phyloP scores from a whole-genome alignment of 2,888 invertebrate genomes.

The Operophtera brumata region DNA sequence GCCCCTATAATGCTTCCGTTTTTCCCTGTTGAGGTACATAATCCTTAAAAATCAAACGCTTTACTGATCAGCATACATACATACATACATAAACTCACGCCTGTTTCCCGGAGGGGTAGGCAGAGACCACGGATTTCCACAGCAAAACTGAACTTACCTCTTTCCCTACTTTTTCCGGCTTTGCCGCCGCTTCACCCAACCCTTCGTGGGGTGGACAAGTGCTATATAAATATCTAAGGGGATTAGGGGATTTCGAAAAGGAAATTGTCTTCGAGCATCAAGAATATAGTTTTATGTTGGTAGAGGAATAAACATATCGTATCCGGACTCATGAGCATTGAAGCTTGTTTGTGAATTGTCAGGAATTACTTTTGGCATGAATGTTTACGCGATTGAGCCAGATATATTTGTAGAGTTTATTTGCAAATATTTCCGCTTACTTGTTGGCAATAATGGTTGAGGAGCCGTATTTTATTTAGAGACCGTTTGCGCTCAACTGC shows the following conservation, averaged over 20 bases:
- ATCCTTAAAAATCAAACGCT: no score
- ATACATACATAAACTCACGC: no score
- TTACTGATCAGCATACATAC: no score
- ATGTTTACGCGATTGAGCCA: constrained; percentile 3
- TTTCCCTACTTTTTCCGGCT: no score
- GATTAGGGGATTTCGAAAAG: constrained; percentile 32
- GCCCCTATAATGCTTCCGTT: no score
- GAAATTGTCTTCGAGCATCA: constrained; percentile 32
- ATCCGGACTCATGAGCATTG: constrained; percentile 11
- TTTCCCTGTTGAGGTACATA: no score
- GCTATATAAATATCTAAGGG: constrained; percentile 33
- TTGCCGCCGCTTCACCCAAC: not conserved
- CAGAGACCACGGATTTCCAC: no score
- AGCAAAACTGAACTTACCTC: no score
- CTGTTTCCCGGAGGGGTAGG: no score
- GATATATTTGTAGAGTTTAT: not conserved
- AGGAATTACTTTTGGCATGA: constrained; percentile 9
- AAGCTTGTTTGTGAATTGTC: constrained; percentile 9
- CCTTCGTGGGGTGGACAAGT: constrained; percentile 26
- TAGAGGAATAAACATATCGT: constrained; percentile 18
- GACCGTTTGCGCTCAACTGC: no score
- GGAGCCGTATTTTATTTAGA: no score
- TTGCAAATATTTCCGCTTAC: not conserved
- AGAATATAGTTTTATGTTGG: constrained; percentile 25
- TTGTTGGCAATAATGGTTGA: not conserved